phyloP scores from a whole-genome alignment of 2,797 vertebrate genomes.

The Clarias platycephalus region DNA sequence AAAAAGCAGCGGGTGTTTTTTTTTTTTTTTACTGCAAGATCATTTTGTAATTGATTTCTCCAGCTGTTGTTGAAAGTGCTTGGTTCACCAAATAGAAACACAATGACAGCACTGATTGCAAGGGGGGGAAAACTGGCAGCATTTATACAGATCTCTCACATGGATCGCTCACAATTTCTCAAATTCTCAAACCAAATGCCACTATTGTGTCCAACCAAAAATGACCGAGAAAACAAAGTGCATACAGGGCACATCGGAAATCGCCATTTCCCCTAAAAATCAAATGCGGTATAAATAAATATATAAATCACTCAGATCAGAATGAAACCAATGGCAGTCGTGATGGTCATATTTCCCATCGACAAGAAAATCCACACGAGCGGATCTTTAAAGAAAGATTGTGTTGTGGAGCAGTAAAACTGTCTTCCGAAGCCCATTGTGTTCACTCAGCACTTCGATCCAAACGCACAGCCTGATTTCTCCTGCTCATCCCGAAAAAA shows the following conservation, averaged over 20 bases:
- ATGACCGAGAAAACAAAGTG: constrained; percentile 35
- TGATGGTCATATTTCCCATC: background rate
- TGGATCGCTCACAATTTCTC: background rate
- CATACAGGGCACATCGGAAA: constrained; percentile 6
- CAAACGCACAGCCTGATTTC: constrained; percentile 1
- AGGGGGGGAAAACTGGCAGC: background rate
- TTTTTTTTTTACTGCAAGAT: background rate
- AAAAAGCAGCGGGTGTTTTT: background rate
- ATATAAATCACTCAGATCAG: background rate
- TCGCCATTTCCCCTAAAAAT: constrained; percentile 16
- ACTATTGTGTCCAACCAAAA: constrained; percentile 8
- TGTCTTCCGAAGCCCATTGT: constrained; percentile 22
- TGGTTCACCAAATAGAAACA: constrained; percentile 17
- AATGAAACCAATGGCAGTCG: background rate
- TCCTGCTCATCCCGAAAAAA: background rate
- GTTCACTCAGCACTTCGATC: constrained; percentile 26
- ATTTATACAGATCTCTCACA: background rate
- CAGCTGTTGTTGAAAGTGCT: background rate
- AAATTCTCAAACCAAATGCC: background rate
- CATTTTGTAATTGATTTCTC: background rate
- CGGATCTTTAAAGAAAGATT: background rate
- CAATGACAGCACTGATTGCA: constrained; percentile 8
- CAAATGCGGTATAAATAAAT: background rate
- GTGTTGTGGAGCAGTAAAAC: constrained; percentile 1
- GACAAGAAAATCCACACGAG: background rate